A percentile compares a stretch with the other conserved stretches of the same genome.
These are phyloP conservation scores for Mastigias papua DNA, from an alignment of 30 jellyfish, hydroid and myxozoan species.

Conservation along the genomic window DNA sequence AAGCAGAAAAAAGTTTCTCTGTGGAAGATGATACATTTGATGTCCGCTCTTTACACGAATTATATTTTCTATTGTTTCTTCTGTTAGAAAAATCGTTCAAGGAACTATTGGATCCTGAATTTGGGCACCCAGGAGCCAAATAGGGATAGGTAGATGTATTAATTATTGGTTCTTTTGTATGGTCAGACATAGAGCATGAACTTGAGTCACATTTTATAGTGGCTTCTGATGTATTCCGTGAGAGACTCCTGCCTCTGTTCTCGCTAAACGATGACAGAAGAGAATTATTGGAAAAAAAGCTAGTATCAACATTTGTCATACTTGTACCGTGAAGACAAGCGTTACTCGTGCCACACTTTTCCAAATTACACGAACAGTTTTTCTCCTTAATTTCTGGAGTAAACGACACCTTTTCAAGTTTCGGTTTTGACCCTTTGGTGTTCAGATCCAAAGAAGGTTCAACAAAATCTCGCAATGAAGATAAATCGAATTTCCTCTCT, in stretches of 20 bases:
- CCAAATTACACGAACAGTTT: constrained; percentile 60
- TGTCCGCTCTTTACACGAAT: constrained; percentile 8
- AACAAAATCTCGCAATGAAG: not conserved
- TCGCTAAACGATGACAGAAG: constrained; percentile 68
- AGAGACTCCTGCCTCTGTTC: constrained; percentile 12
- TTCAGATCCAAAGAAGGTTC: constrained; percentile 22
- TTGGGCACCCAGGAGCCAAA: constrained; percentile 61
- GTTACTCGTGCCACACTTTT: constrained; percentile 36
- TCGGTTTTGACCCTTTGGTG: not conserved
- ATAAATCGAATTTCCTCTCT: constrained; percentile 3
- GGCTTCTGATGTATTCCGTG: constrained; percentile 10
- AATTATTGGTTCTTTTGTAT: constrained; percentile 50
- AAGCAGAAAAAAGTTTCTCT: constrained; percentile 19
- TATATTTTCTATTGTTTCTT: constrained; percentile 2
- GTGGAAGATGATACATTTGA: constrained; percentile 32
- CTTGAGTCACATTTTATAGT: constrained; percentile 35
- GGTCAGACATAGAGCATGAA: constrained; percentile 27
- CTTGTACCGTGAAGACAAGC: constrained; percentile 70
- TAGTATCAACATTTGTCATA: constrained; percentile 69
- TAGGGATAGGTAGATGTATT: constrained; percentile 59
- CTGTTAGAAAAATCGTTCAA: not conserved
- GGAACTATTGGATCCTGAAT: constrained; percentile 20
- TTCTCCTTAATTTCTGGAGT: constrained; percentile 47
- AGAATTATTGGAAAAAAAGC: constrained; percentile 33
- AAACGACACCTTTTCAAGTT: not conserved